These are phyloP conservation scores for Perca fluviatilis DNA, from an alignment of 2,113 vertebrate species.

Conservation along the genomic window DNA sequence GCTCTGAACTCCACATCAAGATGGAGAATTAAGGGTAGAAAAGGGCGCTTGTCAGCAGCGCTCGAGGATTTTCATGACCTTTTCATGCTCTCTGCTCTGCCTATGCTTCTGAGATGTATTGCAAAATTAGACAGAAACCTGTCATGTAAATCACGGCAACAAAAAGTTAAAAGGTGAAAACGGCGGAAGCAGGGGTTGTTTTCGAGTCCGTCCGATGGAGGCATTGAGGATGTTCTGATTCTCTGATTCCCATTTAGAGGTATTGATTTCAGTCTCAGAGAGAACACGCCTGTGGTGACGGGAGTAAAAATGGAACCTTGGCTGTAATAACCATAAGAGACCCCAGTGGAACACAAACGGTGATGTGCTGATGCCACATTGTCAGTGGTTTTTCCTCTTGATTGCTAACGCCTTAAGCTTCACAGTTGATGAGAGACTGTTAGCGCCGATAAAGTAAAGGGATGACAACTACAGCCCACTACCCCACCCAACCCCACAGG, in stretches of 20 bases:
- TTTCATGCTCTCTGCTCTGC: constrained; percentile 61
- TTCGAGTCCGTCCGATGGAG: constrained; percentile 39
- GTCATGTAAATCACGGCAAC: constrained; percentile 72
- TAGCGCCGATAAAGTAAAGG: constrained; percentile 48
- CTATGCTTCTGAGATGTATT: constrained; percentile 30
- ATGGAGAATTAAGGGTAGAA: constrained; percentile 59
- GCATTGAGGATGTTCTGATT: constrained; percentile 61
- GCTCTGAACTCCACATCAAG: constrained; percentile 46
- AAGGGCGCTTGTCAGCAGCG: constrained; percentile 69
- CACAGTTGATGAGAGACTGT: constrained; percentile 57
- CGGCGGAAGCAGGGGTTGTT: constrained; percentile 14
- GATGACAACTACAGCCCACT: constrained; percentile 51
- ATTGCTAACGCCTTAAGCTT: constrained; percentile 56
- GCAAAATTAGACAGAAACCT: constrained; percentile 73
- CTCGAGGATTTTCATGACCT: constrained; percentile 73
- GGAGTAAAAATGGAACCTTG: constrained; percentile 53
- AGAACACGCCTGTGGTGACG: constrained; percentile 68
- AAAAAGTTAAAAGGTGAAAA: constrained; percentile 64
- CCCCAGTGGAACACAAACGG: constrained; percentile 55
- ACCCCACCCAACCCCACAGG: constrained; percentile 27
- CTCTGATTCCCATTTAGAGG: constrained; percentile 75
- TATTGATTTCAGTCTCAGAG: constrained; percentile 78
- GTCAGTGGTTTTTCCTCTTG: constrained; percentile 52
- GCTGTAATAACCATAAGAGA: constrained; percentile 68
- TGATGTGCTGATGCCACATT: constrained; percentile 57